These are phyloP conservation scores for Spatulosminthurus flaviceps DNA, from an alignment of 2,888 invertebrate species.

Conservation along the genomic window DNA sequence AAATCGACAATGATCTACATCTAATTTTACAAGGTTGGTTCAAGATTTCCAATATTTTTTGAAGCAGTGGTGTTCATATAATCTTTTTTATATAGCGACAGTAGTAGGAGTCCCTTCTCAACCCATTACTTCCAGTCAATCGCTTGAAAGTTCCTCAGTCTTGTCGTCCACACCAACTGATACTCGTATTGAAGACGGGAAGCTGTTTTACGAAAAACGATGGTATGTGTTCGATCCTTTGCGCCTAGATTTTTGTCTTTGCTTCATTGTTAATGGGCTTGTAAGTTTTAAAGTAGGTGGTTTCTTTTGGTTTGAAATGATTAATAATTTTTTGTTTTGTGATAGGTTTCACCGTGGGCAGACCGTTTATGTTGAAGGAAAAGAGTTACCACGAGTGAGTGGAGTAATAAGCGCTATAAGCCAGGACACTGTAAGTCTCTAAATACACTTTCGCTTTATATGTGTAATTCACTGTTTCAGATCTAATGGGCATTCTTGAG, in stretches of 20 bases:
- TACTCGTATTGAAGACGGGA: constrained; percentile 92
- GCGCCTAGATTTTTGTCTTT: no score
- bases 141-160: neutral
- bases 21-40: constrained; percentile 72
- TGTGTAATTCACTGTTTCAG: no score
- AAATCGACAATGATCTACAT: constrained; percentile 86
- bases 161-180: constrained; percentile 69
- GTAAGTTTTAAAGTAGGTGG: no score
- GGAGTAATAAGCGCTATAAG: constrained; percentile 92
- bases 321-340: no score
- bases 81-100: constrained; percentile 36
- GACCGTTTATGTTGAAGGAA: constrained; percentile 88
- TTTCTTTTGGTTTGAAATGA: no score
- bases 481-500: no score
- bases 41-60: neutral
- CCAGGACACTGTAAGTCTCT: constrained; percentile 84
- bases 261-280: no score
- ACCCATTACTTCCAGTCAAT: constrained; percentile 63
- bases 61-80: neutral
- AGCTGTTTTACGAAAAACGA: constrained; percentile 88
- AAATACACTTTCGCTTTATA: no score
- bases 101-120: constrained; percentile 21
- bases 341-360: constrained; percentile 88
- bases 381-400: constrained; percentile 83
- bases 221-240: constrained; percentile 75